Percentiles rank a stretch among this genome's conserved stretches.
phyloP scores from a whole-genome alignment of 2,888 invertebrate species.

The Cotesia congregata region DNA sequence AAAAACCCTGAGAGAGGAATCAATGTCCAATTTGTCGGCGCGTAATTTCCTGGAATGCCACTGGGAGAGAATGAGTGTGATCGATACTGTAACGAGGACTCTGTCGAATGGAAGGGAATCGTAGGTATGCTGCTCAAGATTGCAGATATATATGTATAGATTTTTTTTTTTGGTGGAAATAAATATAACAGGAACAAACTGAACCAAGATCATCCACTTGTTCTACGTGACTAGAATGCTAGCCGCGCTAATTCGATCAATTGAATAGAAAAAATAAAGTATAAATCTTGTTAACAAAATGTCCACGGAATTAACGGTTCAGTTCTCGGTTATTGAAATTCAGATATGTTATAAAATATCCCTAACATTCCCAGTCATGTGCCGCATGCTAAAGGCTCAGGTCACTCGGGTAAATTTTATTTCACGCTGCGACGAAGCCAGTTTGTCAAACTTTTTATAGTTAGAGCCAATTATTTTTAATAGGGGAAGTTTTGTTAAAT shows the following conservation, averaged over 20 bases:
- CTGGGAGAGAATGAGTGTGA: constrained; percentile 15
- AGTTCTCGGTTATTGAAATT: background rate
- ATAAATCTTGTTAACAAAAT: constrained; percentile 6
- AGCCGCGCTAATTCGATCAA: constrained; percentile 1
- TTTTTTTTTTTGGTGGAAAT: background rate
- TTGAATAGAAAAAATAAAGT: constrained; percentile 8
- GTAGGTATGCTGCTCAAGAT: background rate
- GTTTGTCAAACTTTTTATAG: background rate
- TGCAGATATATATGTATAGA: background rate
- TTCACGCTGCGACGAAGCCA: background rate
- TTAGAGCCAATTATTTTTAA: too few relatives aligned
- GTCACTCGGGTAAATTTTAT: too few relatives aligned
- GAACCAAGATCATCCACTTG: constrained; percentile 5
- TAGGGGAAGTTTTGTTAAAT: too few relatives aligned
- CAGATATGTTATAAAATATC: background rate
- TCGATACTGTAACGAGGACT: constrained; percentile 49
- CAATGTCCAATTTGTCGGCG: constrained; percentile 37
- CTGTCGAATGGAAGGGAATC: background rate
- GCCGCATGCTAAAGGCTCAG: too few relatives aligned
- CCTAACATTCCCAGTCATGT: background rate
- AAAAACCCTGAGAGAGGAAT: constrained; percentile 22
- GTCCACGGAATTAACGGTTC: background rate
- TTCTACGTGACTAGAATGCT: constrained; percentile 6
- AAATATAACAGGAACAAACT: background rate
- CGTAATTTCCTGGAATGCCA: constrained; percentile 32